Evolutionary conservation across 2,888 invertebrate species (phyloP).

Genomic region (Uropetala carovei): DNA sequence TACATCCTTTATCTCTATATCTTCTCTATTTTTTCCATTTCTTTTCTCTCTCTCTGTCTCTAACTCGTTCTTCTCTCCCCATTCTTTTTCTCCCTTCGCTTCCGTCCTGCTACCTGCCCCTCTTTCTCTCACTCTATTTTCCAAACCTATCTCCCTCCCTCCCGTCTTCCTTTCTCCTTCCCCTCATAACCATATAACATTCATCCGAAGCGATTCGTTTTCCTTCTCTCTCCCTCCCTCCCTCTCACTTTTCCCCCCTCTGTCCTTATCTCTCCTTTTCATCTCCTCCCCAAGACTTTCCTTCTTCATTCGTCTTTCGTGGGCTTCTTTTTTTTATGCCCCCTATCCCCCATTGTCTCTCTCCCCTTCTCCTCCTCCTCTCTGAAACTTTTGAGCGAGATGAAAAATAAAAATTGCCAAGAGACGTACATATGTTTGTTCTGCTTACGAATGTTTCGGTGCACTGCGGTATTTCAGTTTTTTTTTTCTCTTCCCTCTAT

Average conservation of each 20-base stretch:
- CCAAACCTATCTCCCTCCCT: slow-evolving; percentile 16
- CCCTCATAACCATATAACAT: background rate
- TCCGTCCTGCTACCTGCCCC: background rate
- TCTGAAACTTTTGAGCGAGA: background rate
- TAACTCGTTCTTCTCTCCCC: background rate
- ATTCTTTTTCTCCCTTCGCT: background rate
- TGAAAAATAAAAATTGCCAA: background rate
- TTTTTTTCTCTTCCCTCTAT: too few species aligned
- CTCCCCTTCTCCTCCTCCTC: background rate
- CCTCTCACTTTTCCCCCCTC: background rate
- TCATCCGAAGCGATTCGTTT: too few species aligned
- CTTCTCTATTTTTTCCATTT: background rate
- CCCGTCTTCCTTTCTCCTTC: slow-evolving; percentile 14
- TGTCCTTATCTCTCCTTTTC: background rate
- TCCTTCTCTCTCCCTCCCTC: too few species aligned
- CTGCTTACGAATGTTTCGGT: background rate
- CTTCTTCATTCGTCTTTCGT: background rate
- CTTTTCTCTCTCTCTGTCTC: background rate
- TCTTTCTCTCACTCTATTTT: slow-evolving; percentile 27
- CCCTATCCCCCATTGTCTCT: background rate
- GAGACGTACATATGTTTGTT: background rate
- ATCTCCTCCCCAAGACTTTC: background rate
- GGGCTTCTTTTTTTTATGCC: background rate
- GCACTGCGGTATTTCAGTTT: too few species aligned
- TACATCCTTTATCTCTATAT: background rate